Evolutionary conservation across 2,113 vertebrate genomes (phyloP), one percentile per base, ranked within the genome.

Genomic region (Lampris megalopsis): DNA sequence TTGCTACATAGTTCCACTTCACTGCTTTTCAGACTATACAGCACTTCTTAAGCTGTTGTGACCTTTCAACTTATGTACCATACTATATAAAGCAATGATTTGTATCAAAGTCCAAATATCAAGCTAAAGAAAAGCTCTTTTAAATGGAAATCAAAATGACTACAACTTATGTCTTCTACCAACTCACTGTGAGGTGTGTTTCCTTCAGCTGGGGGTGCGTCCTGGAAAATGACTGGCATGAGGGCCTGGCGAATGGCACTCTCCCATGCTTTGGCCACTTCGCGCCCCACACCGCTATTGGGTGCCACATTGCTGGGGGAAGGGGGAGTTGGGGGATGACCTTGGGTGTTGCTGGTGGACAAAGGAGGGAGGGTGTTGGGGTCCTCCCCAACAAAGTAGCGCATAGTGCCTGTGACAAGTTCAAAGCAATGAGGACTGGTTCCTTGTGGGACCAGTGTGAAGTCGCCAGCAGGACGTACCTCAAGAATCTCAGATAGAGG

Each of bases 141-240:
- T 2, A 52, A 8, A 52, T 5, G 9, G 49, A 52, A 52, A 52
- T 8, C 9, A 2, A 52, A 2, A 52, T 52, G 6, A 9, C 9
- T 52, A 24, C 24, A 24, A 24, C 24, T 24, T 3, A 52, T 52
- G 3, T 54, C 24, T 11, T 3, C 52, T n/a, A 1, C 58, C 4
- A 45, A 92, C 94, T 92, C 83, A 95, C 96, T 91, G 87, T 95
- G 96, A 10, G 95, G 91, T 0, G 89, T 84, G 8, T 94, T 93
- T 37, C 96, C 96, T 8, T 86, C 89, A 5, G 94, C 61, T 0
- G 91, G 93, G 0, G 94, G 94, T 0, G 94, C 95, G 0, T 96
- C 96, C 86, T 96, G 96, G 71, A 97, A 96, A 71, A 96, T 95
- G 87, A 96, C 93, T 0, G 96, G 96, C 95, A 97, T 97, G 75